Evolutionary conservation across 1,140 invertebrate genomes (phyloP), one percentile per base, ranked within the genome.

Genomic region (Limonius californicus): DNA sequence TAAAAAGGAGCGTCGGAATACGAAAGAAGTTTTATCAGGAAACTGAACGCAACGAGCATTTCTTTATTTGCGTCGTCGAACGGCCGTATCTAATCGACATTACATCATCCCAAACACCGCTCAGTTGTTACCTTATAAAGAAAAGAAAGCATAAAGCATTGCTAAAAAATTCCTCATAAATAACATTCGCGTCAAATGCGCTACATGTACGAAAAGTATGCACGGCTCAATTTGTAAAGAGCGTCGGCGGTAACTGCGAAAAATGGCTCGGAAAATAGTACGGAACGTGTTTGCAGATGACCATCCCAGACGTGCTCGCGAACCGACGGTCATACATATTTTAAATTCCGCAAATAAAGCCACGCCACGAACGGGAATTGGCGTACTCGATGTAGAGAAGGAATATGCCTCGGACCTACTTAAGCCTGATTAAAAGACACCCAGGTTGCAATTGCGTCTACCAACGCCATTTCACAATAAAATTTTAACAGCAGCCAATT

Each of bases 201-300:
- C 3, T 27, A 39, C n/a, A 14, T 39, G 8, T 39, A 39, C 35
- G 35, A 39, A 39, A 39, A 39, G 8, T 39, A 39, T 39, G 35
- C 35, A 39, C 2, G 35, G n/a, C 23, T 39, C 35, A 39, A 39
- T 39, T 39, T 39, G 35, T 39, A 39, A 39, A 12, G n/a, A 39
- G 35, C 35, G n/a, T 12, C 35, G 35, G 35, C n/a, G n/a, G 35
- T 39, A 39, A 39, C 8, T 39, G 35, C 8, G 35, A 39, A 39
- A 39, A 39, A 39, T 39, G 8, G 11, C 35, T 39, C 35, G 35
- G 35, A 39, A 39, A 39, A 39, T 39, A 39, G 35, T 39, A 39
- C n/a, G 35, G n/a, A 39, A 39, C 35, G 35, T 39, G 35, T 39
- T 39, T 39, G 35, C 35, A 39, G 35, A 39, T 39, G 35, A 39